Evolutionary conservation across 2,888 invertebrate species (phyloP).

Genomic region (Cheilosia variabilis): DNA sequence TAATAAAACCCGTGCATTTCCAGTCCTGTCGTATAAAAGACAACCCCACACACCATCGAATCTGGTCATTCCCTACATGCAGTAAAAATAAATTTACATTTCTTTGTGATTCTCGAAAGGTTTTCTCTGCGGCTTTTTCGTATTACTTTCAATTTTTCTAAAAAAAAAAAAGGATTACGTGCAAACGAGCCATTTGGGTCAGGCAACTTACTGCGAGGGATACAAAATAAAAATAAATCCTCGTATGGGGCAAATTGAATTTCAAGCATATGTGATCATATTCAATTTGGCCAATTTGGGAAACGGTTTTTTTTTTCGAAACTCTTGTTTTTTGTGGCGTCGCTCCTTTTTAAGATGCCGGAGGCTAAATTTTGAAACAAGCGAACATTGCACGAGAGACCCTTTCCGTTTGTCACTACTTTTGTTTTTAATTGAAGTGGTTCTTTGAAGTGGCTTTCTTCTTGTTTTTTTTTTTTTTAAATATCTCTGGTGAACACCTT

Average conservation of each 20-base stretch:
- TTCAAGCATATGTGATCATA: slow-evolving; percentile 78
- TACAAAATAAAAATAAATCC: slow-evolving; percentile 24
- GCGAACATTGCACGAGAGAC: background rate
- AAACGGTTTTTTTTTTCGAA: slow-evolving; percentile 26
- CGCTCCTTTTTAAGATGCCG: slow-evolving; percentile 1
- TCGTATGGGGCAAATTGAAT: slow-evolving; percentile 76
- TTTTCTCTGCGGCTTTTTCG: slow-evolving; percentile 22
- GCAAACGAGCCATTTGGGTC: slow-evolving; percentile 66
- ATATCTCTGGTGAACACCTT: background rate
- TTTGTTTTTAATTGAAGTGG: background rate
- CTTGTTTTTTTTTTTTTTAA: slow-evolving; percentile 1
- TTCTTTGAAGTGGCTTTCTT: background rate
- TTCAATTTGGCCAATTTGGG: slow-evolving; percentile 77
- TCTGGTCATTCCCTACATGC: slow-evolving; percentile 30
- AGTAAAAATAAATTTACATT: slow-evolving; percentile 58
- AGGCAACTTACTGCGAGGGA: slow-evolving; percentile 54
- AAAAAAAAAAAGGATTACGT: slow-evolving; percentile 63
- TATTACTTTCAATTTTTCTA: slow-evolving; percentile 16
- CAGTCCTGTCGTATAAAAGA: background rate
- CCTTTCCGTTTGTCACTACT: slow-evolving; percentile 7
- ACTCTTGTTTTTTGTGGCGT: background rate
- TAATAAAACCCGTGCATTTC: background rate
- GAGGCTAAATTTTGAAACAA: slow-evolving; percentile 28
- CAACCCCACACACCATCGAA: slow-evolving; percentile 1
- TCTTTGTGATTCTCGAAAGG: slow-evolving; percentile 42